phyloP scores from a whole-genome alignment of 2,888 invertebrate genomes.

The Temnothorax ravouxi region DNA sequence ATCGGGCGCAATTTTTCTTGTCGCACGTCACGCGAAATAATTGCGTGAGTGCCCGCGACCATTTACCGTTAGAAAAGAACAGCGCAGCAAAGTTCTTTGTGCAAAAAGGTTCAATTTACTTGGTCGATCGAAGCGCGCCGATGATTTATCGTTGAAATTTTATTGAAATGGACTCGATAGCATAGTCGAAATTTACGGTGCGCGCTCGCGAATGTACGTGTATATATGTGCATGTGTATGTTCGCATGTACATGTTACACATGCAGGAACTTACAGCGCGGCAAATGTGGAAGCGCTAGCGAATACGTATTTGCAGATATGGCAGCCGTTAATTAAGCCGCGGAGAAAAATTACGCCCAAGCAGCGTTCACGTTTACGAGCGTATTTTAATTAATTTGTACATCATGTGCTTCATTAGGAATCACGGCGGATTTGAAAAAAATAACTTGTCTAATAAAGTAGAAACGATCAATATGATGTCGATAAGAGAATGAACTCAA shows the following conservation, averaged over 20 bases:
- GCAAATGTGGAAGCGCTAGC: constrained; percentile 1
- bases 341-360: constrained; percentile 34
- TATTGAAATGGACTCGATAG: constrained; percentile 54
- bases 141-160: constrained; percentile 53
- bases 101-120: constrained; percentile 52
- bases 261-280: not conserved
- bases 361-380: not conserved
- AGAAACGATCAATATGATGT: not conserved
- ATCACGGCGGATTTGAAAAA: not conserved
- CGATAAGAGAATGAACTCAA: not conserved
- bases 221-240: not conserved
- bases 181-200: constrained; percentile 47
- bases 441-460: not conserved
- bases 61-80: constrained; percentile 36
- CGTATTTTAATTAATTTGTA: constrained; percentile 34
- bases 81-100: constrained; percentile 46
- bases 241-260: not conserved
- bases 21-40: constrained; percentile 51
- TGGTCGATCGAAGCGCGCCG: constrained; percentile 40
- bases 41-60: constrained; percentile 41
- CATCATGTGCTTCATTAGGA: constrained; percentile 15
- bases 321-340: constrained; percentile 37
- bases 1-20: constrained; percentile 52
- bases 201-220: constrained; percentile 7
- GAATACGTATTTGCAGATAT: constrained; percentile 28